Evolutionary conservation across 1,140 invertebrate genomes (phyloP).

Genomic region (Cepaea nemoralis): DNA sequence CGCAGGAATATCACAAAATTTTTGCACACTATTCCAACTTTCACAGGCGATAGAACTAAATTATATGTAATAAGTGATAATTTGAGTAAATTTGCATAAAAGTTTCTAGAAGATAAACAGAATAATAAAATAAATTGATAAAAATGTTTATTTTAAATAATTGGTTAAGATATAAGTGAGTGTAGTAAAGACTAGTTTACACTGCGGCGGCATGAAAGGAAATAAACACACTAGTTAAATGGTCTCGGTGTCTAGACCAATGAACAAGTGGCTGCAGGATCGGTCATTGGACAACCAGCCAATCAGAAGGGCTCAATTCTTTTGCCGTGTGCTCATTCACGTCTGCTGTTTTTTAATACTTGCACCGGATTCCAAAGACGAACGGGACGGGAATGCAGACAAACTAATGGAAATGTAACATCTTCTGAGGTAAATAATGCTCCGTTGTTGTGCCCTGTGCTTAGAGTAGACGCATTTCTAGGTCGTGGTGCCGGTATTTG

Average conservation of each 20-base stretch:
- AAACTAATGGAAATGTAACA: slow-evolving; percentile 38
- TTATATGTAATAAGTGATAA: neutral
- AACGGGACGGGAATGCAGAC: slow-evolving; percentile 3
- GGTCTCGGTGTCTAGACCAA: neutral
- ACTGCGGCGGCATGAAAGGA: slow-evolving; percentile 10
- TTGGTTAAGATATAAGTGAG: neutral
- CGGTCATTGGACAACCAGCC: slow-evolving; percentile 36
- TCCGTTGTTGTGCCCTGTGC: slow-evolving; percentile 21
- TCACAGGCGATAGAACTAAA: neutral
- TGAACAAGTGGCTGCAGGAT: slow-evolving; percentile 28
- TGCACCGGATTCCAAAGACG: slow-evolving; percentile 44
- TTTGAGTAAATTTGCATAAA: too few species aligned
- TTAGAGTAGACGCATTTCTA: neutral
- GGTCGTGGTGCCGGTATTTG: neutral
- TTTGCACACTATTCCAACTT: neutral
- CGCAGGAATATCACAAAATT: neutral
- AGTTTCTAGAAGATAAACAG: too few species aligned
- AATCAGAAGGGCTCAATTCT: slow-evolving; percentile 50
- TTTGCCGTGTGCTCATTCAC: slow-evolving; percentile 62
- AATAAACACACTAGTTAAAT: slow-evolving; percentile 32
- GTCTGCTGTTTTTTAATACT: slow-evolving; percentile 50
- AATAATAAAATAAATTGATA: too few species aligned
- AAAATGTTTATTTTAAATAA: too few species aligned
- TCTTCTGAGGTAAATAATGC: slow-evolving; percentile 34
- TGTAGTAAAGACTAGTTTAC: slow-evolving; percentile 3